Conservation (phyloP, 2,888 invertebrate genomes). For the Antitype chi region DNA sequence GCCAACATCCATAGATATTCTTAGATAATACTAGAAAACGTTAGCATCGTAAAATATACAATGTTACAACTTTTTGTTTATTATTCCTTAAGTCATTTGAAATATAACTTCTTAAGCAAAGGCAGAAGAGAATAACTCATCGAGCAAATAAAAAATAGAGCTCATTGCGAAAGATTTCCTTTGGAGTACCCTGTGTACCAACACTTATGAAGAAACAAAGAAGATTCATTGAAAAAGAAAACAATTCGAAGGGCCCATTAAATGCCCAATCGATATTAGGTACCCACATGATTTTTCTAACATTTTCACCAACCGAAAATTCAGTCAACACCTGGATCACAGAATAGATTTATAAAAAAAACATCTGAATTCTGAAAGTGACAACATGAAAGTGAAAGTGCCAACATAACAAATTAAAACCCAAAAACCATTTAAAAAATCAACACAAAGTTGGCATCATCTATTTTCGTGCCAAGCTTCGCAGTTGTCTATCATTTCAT, state of each 20-base stretch:
- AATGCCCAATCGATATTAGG: background rate
- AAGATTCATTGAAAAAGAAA: background rate
- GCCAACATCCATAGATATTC: background rate
- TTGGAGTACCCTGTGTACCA: background rate
- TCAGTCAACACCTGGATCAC: background rate
- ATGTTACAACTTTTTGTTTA: background rate
- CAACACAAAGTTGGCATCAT: slow-evolving; percentile 15
- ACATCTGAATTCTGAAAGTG: background rate
- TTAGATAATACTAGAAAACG: slow-evolving; percentile 3
- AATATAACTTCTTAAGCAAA: background rate
- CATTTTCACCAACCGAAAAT: background rate
- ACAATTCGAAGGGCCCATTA: background rate
- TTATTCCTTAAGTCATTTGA: background rate
- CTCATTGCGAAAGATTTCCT: background rate
- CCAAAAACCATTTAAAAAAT: slow-evolving; percentile 14
- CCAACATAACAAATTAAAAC: background rate
- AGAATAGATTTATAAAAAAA: background rate
- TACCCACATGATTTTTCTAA: background rate
- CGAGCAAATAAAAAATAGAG: background rate
- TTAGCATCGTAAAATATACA: slow-evolving; percentile 15
- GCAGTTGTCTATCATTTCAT: slow-evolving; percentile 37
- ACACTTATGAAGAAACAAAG: background rate
- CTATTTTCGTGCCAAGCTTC: slow-evolving; percentile 41
- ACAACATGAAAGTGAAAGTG: slow-evolving; percentile 7
- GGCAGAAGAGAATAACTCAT: background rate